Evolutionary conservation across 2,797 vertebrate genomes (phyloP).

Genomic region (Smutsia temminckii): DNA sequence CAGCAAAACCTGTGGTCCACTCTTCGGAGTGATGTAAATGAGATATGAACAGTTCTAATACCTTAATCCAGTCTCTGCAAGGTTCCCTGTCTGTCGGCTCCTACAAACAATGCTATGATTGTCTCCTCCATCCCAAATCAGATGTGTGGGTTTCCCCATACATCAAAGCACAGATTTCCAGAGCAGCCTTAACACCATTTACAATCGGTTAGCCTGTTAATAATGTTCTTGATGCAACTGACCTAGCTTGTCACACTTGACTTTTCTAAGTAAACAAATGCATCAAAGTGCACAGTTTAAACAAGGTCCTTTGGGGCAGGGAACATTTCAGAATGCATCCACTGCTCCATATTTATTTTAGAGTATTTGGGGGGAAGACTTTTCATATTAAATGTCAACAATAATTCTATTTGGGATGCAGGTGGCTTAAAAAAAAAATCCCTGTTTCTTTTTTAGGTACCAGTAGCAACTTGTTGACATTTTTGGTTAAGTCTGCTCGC

Average conservation of each 20-base stretch:
- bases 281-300: constrained; percentile 39
- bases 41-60: constrained; percentile 54
- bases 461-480: not conserved
- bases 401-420: constrained; percentile 21
- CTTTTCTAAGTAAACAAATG: constrained; percentile 66
- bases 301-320: constrained; percentile 5
- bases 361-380: not conserved
- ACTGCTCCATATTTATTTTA: constrained; percentile 39
- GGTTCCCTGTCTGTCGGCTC: constrained; percentile 28
- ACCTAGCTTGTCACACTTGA: constrained; percentile 56
- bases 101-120: constrained; percentile 32
- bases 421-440: not conserved
- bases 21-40: constrained; percentile 36
- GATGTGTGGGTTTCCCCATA: not conserved
- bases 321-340: constrained; percentile 17
- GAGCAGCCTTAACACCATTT: constrained; percentile 1
- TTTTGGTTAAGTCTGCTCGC: not conserved
- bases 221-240: constrained; percentile 35
- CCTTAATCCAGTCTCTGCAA: constrained; percentile 56
- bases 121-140: constrained; percentile 28
- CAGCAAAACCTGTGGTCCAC: constrained; percentile 46
- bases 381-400: constrained; percentile 36
- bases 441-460: not conserved
- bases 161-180: constrained; percentile 31
- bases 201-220: not conserved